Evolutionary conservation across 2,888 invertebrate genomes (phyloP).

Genomic region (Tryphoninae sp.): DNA sequence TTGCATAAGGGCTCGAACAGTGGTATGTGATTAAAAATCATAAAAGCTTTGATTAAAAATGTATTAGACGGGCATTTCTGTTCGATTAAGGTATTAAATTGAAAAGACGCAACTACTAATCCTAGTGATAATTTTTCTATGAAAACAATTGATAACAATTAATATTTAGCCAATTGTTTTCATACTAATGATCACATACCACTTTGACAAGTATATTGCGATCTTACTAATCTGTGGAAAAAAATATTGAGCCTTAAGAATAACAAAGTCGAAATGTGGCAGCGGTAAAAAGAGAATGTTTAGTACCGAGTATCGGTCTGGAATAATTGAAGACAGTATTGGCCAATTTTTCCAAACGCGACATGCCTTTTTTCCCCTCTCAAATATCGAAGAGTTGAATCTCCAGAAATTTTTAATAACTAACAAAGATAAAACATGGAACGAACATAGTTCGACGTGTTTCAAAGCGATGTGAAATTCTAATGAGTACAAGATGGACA

Average conservation of each 20-base stretch:
- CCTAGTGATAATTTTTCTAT: conserved; percentile 15
- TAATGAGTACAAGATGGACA: too few species aligned
- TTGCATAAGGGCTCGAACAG: background rate
- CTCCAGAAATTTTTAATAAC: background rate
- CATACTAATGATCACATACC: conserved; percentile 47
- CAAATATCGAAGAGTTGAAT: background rate
- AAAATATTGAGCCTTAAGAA: background rate
- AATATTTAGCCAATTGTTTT: conserved; percentile 53
- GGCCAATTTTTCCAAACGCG: conserved; percentile 55
- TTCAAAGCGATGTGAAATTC: background rate
- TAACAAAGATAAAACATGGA: conserved; percentile 9
- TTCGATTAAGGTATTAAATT: conserved; percentile 18
- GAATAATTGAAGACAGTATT: conserved; percentile 59
- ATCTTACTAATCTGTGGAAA: conserved; percentile 16
- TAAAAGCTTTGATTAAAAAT: conserved; percentile 9
- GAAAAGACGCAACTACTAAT: conserved; percentile 18
- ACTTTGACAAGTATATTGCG: conserved; percentile 17
- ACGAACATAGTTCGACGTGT: conserved; percentile 33
- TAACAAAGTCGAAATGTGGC: background rate
- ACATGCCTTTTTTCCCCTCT: background rate
- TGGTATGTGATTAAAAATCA: conserved; percentile 33
- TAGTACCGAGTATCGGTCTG: conserved; percentile 37
- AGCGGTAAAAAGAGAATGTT: conserved; percentile 14
- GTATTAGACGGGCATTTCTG: conserved; percentile 15
- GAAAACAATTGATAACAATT: conserved; percentile 45